These are phyloP conservation scores for Mesoclemmys tuberculata DNA, from an alignment of 2,113 vertebrate species.

Conservation along the genomic window DNA sequence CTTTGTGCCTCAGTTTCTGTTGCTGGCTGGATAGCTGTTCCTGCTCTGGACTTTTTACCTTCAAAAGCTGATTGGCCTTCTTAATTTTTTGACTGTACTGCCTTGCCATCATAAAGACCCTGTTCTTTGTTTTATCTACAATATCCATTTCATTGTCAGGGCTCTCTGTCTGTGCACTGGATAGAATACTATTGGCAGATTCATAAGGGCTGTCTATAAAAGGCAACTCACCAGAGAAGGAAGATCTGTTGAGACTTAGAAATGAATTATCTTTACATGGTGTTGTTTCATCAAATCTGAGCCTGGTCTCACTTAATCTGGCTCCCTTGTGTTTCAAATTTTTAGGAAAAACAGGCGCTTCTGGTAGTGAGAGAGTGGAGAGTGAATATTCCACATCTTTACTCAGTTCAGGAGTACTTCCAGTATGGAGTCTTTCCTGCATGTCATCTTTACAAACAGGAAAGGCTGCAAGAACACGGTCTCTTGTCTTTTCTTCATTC, in stretches of 20 bases:
- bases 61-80: constrained; percentile 95
- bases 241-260: constrained; percentile 78
- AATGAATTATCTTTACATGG: constrained; percentile 76
- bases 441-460: constrained; percentile 87
- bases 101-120: constrained; percentile 95
- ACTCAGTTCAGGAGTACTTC: constrained; percentile 71
- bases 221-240: constrained; percentile 83
- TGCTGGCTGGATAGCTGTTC: constrained; percentile 81
- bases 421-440: constrained; percentile 44
- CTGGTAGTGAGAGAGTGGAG: constrained; percentile 79
- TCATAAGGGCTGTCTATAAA: constrained; percentile 81
- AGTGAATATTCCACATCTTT: constrained; percentile 74
- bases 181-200: constrained; percentile 77
- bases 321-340: constrained; percentile 80
- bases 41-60: constrained; percentile 90
- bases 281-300: constrained; percentile 81
- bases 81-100: constrained; percentile 99
- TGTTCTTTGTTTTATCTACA: constrained; percentile 89
- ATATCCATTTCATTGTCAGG: constrained; percentile 81
- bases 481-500: constrained; percentile 93
- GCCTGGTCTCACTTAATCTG: constrained; percentile 82
- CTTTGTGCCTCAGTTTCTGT: constrained; percentile 83
- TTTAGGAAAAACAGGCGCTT: constrained; percentile 81
- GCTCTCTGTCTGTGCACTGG: constrained; percentile 66
- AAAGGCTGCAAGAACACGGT: constrained; percentile 92